Evolutionary conservation across 2,888 invertebrate species (phyloP).

Genomic region (Cheilosia soror): DNA sequence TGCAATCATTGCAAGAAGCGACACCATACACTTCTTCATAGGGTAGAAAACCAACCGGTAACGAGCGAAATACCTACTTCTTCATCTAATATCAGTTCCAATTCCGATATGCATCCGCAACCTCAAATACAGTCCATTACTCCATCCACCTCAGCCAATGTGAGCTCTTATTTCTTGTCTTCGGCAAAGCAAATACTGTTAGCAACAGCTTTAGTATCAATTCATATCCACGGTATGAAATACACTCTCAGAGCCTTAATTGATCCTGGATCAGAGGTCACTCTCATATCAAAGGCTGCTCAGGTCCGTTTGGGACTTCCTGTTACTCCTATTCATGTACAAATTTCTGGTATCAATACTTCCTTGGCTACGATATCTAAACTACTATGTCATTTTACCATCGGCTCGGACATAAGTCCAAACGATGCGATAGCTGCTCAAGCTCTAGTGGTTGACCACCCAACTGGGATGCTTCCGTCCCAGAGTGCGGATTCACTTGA

Average conservation of each 20-base stretch:
- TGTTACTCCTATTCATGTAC: slow-evolving; percentile 9
- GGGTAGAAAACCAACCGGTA: not conserved
- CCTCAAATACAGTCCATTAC: slow-evolving; percentile 8
- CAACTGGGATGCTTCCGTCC: slow-evolving; percentile 24
- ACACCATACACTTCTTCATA: slow-evolving; percentile 34
- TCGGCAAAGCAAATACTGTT: not conserved
- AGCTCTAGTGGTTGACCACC: slow-evolving; percentile 18
- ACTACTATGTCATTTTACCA: slow-evolving; percentile 8
- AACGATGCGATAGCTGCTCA: not conserved
- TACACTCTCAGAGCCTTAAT: slow-evolving; percentile 10
- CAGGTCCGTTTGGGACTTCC: slow-evolving; percentile 14
- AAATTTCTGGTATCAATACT: slow-evolving; percentile 25
- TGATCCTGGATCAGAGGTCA: slow-evolving; percentile 28
- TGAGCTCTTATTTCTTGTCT: not conserved
- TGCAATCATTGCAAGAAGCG: slow-evolving; percentile 21
- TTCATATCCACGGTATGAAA: not conserved
- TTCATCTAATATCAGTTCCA: not conserved
- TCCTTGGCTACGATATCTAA: not conserved
- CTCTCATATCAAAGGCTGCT: slow-evolving; percentile 13
- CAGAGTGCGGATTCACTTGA: not conserved
- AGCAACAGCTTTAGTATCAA: slow-evolving; percentile 6
- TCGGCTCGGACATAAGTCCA: slow-evolving; percentile 1
- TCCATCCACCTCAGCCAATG: not conserved
- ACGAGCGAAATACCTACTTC: not conserved
- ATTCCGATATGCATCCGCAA: not conserved